Conservation (phyloP, 2,888 invertebrate species). For the Pyrgus malvae region DNA sequence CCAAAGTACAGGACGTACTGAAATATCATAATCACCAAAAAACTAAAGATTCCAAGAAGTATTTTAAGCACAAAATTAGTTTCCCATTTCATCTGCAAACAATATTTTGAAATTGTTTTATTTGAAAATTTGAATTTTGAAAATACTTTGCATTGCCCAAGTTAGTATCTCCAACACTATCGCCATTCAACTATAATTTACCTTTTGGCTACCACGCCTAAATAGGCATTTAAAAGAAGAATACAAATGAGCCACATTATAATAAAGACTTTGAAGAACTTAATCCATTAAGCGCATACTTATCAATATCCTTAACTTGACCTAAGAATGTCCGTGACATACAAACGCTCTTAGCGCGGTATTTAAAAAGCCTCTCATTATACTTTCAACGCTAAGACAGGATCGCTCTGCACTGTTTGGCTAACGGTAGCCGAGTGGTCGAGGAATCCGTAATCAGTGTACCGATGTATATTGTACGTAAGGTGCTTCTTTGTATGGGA, state of each 20-base stretch:
- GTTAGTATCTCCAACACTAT: too few relatives aligned
- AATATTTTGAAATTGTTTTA: too few relatives aligned
- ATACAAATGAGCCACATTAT: constrained; percentile 20
- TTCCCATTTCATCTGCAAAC: too few relatives aligned
- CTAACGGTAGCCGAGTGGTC: constrained; percentile 34
- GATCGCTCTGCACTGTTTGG: constrained; percentile 16
- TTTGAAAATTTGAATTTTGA: too few relatives aligned
- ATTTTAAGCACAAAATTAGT: too few relatives aligned
- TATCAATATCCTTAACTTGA: constrained; percentile 23
- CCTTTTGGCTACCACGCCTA: neutral
- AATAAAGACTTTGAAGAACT: constrained; percentile 23
- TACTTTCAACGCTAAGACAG: constrained; percentile 24
- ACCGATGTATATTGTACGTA: constrained; percentile 39
- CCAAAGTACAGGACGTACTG: too few relatives aligned
- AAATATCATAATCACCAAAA: too few relatives aligned
- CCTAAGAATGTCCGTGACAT: constrained; percentile 22
- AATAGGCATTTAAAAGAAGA: constrained; percentile 12
- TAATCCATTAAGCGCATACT: constrained; percentile 22
- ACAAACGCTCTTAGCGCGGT: constrained; percentile 25
- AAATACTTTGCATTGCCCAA: too few relatives aligned
- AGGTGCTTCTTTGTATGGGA: constrained; percentile 31
- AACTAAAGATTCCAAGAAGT: too few relatives aligned
- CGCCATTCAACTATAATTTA: too few relatives aligned
- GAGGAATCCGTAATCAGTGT: constrained; percentile 48
- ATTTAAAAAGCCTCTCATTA: constrained; percentile 27